A percentile compares a stretch with the other conserved stretches of the same genome.
Evolutionary conservation across 2,888 invertebrate species (phyloP).

Genomic region (Allygus modestus): DNA sequence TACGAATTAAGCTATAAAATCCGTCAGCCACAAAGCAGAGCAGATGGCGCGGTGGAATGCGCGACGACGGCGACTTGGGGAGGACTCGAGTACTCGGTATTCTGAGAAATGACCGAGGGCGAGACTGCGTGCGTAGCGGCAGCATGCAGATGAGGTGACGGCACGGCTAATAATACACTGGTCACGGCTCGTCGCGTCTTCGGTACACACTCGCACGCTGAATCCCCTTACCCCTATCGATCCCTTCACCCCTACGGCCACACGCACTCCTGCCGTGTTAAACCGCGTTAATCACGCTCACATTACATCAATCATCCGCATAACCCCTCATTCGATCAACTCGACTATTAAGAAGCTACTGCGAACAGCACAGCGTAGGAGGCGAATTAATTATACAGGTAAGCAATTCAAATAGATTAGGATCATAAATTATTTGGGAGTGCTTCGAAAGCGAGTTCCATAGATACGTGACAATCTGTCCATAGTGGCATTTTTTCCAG

Average conservation of each 20-base stretch:
- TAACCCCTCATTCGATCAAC: neutral
- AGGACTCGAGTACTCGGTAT: neutral
- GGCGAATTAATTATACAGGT: too few species aligned
- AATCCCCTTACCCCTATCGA: constrained; percentile 47
- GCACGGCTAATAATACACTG: constrained; percentile 38
- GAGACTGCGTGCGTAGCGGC: neutral
- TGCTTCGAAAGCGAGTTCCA: too few species aligned
- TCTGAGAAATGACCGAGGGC: neutral
- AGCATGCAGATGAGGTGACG: constrained; percentile 40
- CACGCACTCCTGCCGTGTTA: neutral
- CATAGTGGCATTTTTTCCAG: too few species aligned
- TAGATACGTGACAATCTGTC: too few species aligned
- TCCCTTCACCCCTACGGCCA: constrained; percentile 29
- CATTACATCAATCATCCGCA: constrained; percentile 5
- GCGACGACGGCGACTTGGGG: too few species aligned
- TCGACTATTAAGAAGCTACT: neutral
- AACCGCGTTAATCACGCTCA: neutral
- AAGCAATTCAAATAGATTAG: too few species aligned
- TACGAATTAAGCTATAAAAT: too few species aligned
- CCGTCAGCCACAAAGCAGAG: too few species aligned
- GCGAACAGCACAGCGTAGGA: too few species aligned
- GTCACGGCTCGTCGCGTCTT: neutral
- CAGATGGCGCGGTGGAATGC: neutral
- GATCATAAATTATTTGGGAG: too few species aligned
- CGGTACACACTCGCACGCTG: constrained; percentile 15